These are phyloP conservation scores for Nannoperca obscura DNA, from an alignment of 2,797 vertebrate genomes.

Conservation along the genomic window DNA sequence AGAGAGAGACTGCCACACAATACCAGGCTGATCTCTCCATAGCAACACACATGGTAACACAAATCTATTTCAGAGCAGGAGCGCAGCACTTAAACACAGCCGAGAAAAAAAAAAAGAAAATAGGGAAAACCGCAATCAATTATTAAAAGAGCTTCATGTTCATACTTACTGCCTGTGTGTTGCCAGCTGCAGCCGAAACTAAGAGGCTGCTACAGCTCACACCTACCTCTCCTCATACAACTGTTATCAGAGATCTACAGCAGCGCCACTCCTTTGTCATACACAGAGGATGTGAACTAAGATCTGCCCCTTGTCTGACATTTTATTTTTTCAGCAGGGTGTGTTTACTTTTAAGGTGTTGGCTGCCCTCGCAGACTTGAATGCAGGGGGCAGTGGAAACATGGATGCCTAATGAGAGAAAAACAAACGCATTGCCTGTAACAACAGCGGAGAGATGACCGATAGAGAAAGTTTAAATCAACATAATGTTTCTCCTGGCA, in stretches of 20 bases:
- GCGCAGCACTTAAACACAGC: conserved; percentile 71
- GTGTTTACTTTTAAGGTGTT: conserved; percentile 80
- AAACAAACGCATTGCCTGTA: conserved; percentile 67
- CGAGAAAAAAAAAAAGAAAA: conserved; percentile 40
- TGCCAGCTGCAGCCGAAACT: conserved; percentile 59
- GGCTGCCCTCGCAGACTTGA: conserved; percentile 44
- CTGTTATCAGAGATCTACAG: conserved; percentile 67
- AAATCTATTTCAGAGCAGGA: conserved; percentile 79
- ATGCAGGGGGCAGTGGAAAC: conserved; percentile 61
- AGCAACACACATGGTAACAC: conserved; percentile 82
- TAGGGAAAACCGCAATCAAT: conserved; percentile 72
- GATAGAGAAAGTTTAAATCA: conserved; percentile 79
- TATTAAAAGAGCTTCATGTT: conserved; percentile 76
- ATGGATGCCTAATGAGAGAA: conserved; percentile 58
- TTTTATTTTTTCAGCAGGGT: conserved; percentile 65
- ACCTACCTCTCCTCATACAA: conserved; percentile 31
- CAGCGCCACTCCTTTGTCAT: conserved; percentile 51
- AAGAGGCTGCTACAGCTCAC: conserved; percentile 46
- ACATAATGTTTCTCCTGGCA: conserved; percentile 73
- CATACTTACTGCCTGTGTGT: conserved; percentile 70
- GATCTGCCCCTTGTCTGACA: conserved; percentile 73
- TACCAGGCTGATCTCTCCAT: conserved; percentile 75
- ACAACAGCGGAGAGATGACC: conserved; percentile 62
- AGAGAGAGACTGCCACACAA: conserved; percentile 60
- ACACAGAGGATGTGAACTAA: conserved; percentile 58